Evolutionary conservation across 2,113 vertebrate species (phyloP), one percentile per base, ranked within the genome.

Genomic region (Urocolius indicus): DNA sequence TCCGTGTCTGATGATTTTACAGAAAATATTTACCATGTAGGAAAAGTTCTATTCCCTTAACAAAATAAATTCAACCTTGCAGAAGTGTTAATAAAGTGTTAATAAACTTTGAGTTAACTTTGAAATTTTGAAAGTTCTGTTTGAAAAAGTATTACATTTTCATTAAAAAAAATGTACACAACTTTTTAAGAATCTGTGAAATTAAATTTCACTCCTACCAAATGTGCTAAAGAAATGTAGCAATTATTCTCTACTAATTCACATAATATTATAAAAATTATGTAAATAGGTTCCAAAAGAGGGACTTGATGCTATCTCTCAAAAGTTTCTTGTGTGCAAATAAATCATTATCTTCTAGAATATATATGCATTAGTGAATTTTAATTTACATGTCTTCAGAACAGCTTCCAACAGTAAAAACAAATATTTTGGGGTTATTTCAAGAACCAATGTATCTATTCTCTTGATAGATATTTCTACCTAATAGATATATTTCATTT

Each of bases 141-240:
- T 77, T 86, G 54, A 93, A 94, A 91, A 68, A 12, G 8, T 38
- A 79, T 73, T 71, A 57, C 36, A 80, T 82, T 93, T 82, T 82
- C 49, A 82, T 65, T 95, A 77, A 32, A 89, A 58, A 24, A 72
- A 79, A 79, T 82, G 43, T 81, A n/a, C n/a, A n/a, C n/a, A n/a
- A n/a, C 24, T 49, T 16, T 49, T 55, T 59, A 6, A 69, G 22
- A 66, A 43, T 24, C 22, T 21, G 14, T 45, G 41, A 78, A 87
- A 79, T 23, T 9, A 87, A 90, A 18, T 24, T 13, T 72, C 9
- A 10, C 24, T 29, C n/a, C 78, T 43, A 45, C 9, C 46, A 73
- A 69, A 75, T 3, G 27, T 41, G 34, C 8, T 34, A n/a, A 54
- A 30, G n/a, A 84, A 86, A 72, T 1, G 1, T 1, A 72, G 27